Base-by-base conservation (phyloP, 2,797 vertebrate genomes). In the Pachyuromys duprasi region DNA sequence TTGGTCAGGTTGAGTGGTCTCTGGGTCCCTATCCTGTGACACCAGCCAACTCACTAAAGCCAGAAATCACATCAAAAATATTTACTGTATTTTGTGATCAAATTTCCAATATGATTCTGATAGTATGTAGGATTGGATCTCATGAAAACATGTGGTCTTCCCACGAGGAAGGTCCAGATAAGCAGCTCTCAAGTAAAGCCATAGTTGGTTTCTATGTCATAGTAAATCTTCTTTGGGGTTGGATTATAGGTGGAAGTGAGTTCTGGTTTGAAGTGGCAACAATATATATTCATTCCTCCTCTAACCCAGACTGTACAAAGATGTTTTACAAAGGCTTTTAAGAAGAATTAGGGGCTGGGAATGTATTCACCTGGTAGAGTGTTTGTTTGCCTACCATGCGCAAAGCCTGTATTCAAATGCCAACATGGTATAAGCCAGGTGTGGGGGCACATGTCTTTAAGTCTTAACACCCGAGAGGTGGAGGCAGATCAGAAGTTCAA, bases 21-120 rank as follows among this genome's bases (percentile, higher is more conserved):
- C 62, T 82, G 80, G 15, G 36, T 42, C 26, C 42, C 24, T 63
- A 82, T 26, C 36, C 36, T 42, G 28, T 62, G 36, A 81, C 36
- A 65, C 81, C 62, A 65, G 60, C 75, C 91, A 95, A 67, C 45
- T 95, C 33, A 49, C 75, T 93, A 33, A 90, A 93, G 91, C 86
- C 55, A 93, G 42, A 90, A 65, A 90, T 90, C 65, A 95, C 79
- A 72, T 95, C 5, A 86, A 93, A 90, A 90, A 79, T 80, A 76
- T 75, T 82, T 82, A n/a, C 60, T 15, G 3, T 42, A 49, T 81
- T 93, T 57, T 90, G 88, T 67, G 88, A 87, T 39, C 82, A 93
- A 78, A 69, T 86, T 95, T 93, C 60, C 75, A 67, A 90, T 49
- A 80, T 18, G 24, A 65, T n/a, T 36, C 81, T 87, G 75, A 90